Evolutionary conservation across 2,888 invertebrate species (phyloP).

Genomic region (Dione vanillae): DNA sequence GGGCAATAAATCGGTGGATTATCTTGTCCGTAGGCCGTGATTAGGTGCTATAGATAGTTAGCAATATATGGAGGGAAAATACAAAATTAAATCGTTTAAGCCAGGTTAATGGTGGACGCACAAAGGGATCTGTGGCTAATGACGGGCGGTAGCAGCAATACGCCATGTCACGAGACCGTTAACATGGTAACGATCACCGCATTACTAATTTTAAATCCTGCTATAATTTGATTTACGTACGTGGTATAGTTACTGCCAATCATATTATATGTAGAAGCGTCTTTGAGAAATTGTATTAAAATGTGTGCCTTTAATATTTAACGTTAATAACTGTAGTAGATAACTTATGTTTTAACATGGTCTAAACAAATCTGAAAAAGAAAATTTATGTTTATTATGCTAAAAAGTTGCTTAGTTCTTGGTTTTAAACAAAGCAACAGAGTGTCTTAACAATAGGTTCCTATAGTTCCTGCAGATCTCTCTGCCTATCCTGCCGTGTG

Average conservation of each 20-base stretch:
- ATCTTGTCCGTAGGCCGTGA: constrained; percentile 77
- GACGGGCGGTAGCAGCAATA: constrained; percentile 55
- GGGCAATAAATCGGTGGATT: constrained; percentile 81
- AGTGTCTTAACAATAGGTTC: too few relatives aligned
- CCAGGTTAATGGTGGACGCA: constrained; percentile 70
- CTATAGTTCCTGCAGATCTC: too few relatives aligned
- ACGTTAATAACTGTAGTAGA: too few relatives aligned
- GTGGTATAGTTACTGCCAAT: neutral
- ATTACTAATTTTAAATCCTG: constrained; percentile 28
- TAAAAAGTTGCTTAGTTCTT: too few relatives aligned
- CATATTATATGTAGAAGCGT: neutral
- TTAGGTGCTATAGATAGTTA: constrained; percentile 71
- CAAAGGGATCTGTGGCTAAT: constrained; percentile 63
- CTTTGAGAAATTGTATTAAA: neutral
- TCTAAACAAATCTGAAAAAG: too few relatives aligned
- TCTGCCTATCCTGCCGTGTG: too few relatives aligned
- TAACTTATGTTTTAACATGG: too few relatives aligned
- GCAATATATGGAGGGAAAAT: constrained; percentile 70
- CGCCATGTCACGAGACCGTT: constrained; percentile 42
- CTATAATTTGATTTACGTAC: constrained; percentile 19
- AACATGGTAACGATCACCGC: constrained; percentile 38
- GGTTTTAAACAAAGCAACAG: too few relatives aligned
- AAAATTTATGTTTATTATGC: too few relatives aligned
- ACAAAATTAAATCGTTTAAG: constrained; percentile 79
- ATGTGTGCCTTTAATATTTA: neutral